A percentile compares a stretch with the other conserved stretches of the same genome.
Conservation (phyloP, 2,888 invertebrate genomes). For the Meteorus cinctellus region DNA sequence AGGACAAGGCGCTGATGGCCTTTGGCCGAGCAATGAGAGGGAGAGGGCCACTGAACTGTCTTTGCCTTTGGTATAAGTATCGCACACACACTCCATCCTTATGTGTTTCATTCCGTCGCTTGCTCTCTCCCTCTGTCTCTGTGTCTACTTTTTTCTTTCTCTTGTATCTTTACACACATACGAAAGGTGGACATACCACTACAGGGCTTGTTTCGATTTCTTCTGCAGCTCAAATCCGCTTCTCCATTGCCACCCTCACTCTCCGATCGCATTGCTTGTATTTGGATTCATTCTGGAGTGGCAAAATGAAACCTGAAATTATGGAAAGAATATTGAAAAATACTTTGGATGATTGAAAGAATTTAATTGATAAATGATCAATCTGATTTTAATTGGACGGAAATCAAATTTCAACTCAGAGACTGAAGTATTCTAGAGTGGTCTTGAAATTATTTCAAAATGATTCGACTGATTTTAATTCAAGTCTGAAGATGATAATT, state of each 20-base stretch:
- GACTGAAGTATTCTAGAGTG: no score
- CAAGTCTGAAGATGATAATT: no score
- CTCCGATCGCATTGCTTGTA: not conserved
- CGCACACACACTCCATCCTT: conserved; percentile 33
- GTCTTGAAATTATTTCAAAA: no score
- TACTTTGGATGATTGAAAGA: no score
- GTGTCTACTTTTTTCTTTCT: not conserved
- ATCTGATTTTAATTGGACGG: no score
- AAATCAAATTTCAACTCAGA: no score
- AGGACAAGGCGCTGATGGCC: conserved; percentile 69
- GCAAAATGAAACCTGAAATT: not conserved
- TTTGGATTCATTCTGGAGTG: not conserved
- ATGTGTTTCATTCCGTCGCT: conserved; percentile 32
- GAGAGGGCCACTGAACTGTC: conserved; percentile 68
- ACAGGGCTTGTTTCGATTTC: not conserved
- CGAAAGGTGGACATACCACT: not conserved
- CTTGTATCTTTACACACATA: conserved; percentile 1
- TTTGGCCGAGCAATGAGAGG: conserved; percentile 57
- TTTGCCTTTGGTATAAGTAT: conserved; percentile 37
- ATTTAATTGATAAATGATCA: no score
- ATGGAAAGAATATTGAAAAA: no score
- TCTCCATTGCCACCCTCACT: not conserved
- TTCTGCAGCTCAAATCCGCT: conserved; percentile 3
- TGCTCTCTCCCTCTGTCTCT: conserved; percentile 28
- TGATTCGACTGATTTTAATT: no score